Evolutionary conservation across 2,797 vertebrate genomes (phyloP).

Genomic region (Rhinatrema bivittatum): DNA sequence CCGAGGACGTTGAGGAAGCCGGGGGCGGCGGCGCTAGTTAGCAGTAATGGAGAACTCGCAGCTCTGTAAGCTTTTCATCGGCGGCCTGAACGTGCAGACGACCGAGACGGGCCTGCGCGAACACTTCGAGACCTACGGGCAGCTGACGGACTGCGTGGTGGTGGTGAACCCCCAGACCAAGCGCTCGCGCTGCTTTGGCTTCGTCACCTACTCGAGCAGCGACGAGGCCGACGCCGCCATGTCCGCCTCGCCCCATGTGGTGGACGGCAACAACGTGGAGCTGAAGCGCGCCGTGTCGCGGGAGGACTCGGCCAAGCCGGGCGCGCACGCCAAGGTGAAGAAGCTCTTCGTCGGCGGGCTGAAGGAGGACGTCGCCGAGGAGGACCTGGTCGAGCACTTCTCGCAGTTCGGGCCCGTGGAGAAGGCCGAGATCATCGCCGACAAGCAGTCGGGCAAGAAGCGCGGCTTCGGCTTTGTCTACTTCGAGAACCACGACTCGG

Average conservation of each 20-base stretch:
- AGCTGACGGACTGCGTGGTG: constrained; percentile 91
- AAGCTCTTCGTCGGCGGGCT: constrained; percentile 91
- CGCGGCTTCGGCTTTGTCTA: constrained; percentile 95
- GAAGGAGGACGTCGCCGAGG: constrained; percentile 83
- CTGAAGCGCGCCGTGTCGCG: constrained; percentile 93
- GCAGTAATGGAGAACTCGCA: constrained; percentile 77
- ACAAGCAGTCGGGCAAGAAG: constrained; percentile 92
- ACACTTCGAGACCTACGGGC: constrained; percentile 88
- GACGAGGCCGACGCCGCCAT: constrained; percentile 93
- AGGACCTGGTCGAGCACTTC: constrained; percentile 77
- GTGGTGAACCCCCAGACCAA: constrained; percentile 93
- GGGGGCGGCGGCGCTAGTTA: constrained; percentile 34
- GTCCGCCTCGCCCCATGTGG: constrained; percentile 86
- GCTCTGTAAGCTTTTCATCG: constrained; percentile 94
- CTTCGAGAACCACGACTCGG: constrained; percentile 87
- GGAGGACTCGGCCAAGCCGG: constrained; percentile 89
- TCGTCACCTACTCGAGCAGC: constrained; percentile 87
- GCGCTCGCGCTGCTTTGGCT: constrained; percentile 92
- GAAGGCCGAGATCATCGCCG: constrained; percentile 92
- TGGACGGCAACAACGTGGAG: constrained; percentile 90
- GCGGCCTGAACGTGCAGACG: constrained; percentile 92
- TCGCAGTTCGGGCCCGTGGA: constrained; percentile 85
- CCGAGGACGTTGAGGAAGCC: constrained; percentile 47
- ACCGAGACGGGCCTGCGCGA: constrained; percentile 87
- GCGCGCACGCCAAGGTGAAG: constrained; percentile 93